These are phyloP conservation scores for Aspidoscelis tigris DNA, from an alignment of 2,113 vertebrate species.

Conservation along the genomic window DNA sequence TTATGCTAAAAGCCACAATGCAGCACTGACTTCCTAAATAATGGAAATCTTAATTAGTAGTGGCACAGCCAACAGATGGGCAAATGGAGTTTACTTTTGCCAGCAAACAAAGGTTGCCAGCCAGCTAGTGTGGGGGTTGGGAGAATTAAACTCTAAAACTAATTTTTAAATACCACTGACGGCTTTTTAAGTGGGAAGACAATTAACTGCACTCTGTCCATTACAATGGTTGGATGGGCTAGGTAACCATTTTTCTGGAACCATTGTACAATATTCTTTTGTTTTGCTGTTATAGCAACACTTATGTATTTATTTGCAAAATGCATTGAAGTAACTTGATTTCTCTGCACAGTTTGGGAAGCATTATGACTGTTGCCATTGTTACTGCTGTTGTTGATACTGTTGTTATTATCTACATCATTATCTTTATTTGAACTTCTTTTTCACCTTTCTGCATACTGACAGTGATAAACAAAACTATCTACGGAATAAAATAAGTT, in stretches of 20 bases:
- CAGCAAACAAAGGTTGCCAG: conserved; percentile 35
- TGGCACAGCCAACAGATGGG: conserved; percentile 22
- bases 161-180: conserved; percentile 28
- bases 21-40: conserved; percentile 40
- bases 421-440: too few species aligned
- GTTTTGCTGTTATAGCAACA: neutral
- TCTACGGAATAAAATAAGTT: neutral
- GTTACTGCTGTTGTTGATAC: too few species aligned
- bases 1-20: conserved; percentile 30
- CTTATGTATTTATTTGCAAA: conserved; percentile 12
- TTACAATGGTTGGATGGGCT: conserved; percentile 8
- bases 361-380: too few species aligned
- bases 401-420: neutral
- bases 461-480: neutral
- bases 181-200: conserved; percentile 28
- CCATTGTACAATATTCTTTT: neutral
- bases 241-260: neutral
- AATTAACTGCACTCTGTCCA: conserved; percentile 13
- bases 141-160: conserved; percentile 25
- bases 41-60: conserved; percentile 39
- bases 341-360: neutral
- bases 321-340: neutral
- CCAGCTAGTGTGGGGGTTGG: neutral
- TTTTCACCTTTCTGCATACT: neutral
- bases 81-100: conserved; percentile 13